A percentile compares a stretch with the other conserved stretches of the same genome.
Conservation (phyloP, 2,113 vertebrate species). For the Dicentrarchus labrax region DNA sequence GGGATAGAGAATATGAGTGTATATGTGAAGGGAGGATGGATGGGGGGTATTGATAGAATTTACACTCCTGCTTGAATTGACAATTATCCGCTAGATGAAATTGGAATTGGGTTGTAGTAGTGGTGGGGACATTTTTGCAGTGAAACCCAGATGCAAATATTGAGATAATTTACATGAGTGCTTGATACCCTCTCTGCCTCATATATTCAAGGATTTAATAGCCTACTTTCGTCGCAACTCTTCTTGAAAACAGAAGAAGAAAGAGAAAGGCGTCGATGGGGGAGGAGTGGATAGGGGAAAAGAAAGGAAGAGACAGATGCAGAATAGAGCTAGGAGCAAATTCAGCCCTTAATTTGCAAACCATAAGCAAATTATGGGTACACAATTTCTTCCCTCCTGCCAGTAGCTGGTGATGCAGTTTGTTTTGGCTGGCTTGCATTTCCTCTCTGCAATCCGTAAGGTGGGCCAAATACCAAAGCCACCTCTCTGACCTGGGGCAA, state of each 20-base stretch:
- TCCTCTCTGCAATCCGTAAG: slow-evolving; percentile 35
- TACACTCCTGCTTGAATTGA: slow-evolving; percentile 70
- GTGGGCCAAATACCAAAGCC: slow-evolving; percentile 35
- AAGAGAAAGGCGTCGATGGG: slow-evolving; percentile 6
- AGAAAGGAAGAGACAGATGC: slow-evolving; percentile 55
- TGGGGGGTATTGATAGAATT: slow-evolving; percentile 68
- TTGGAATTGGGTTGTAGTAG: slow-evolving; percentile 72
- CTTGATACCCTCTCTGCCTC: slow-evolving; percentile 63
- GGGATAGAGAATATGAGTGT: slow-evolving; percentile 33
- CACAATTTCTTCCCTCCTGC: slow-evolving; percentile 49
- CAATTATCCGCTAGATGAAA: slow-evolving; percentile 75
- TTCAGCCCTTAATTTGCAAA: slow-evolving; percentile 65
- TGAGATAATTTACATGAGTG: slow-evolving; percentile 72
- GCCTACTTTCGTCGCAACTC: slow-evolving; percentile 62
- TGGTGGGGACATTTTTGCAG: slow-evolving; percentile 56
- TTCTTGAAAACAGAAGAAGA: slow-evolving; percentile 41
- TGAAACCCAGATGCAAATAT: slow-evolving; percentile 75
- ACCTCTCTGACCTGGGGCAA: slow-evolving; percentile 17
- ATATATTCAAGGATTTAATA: slow-evolving; percentile 74
- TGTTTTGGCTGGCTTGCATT: slow-evolving; percentile 57
- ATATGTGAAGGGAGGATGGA: slow-evolving; percentile 63
- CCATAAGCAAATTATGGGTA: slow-evolving; percentile 69
- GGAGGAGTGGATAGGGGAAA: not conserved
- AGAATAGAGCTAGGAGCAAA: slow-evolving; percentile 63
- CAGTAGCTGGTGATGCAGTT: slow-evolving; percentile 56